Evolutionary conservation across 2,113 vertebrate genomes (phyloP).

Genomic region (Gallinago jamesoni): DNA sequence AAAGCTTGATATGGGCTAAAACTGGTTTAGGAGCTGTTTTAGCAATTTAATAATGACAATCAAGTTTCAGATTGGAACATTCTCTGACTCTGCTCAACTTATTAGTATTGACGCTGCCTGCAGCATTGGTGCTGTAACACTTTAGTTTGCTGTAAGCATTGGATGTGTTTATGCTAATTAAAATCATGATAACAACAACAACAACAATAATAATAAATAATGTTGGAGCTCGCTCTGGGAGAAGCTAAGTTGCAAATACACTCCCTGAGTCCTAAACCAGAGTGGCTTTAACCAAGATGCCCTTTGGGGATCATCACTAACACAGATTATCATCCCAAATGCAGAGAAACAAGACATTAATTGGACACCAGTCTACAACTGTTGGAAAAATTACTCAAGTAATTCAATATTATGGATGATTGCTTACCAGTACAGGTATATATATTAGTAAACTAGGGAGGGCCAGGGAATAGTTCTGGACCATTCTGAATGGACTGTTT

Average conservation of each 20-base stretch:
- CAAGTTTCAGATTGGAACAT: neutral
- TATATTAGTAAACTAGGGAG: neutral
- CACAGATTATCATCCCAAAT: neutral
- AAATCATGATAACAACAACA: neutral
- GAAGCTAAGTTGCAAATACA: neutral
- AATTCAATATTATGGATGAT: neutral
- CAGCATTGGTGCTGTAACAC: neutral
- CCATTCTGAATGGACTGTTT: neutral
- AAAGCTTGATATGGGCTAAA: neutral
- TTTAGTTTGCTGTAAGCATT: neutral
- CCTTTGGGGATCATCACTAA: neutral
- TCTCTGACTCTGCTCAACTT: neutral
- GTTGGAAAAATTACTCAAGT: neutral
- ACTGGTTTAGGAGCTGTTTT: neutral
- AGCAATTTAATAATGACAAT: neutral
- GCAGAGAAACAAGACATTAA: neutral
- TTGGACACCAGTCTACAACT: neutral
- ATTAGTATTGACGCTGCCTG: neutral
- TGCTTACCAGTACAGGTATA: neutral
- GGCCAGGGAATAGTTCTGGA: neutral
- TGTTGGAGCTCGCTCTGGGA: neutral
- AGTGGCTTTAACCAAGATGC: neutral
- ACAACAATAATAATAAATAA: neutral
- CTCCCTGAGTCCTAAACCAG: neutral
- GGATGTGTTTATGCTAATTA: neutral